Evolutionary conservation across 2,888 invertebrate genomes (phyloP), one percentile per base, ranked within the genome.

Genomic region (Heliconius aoede): DNA sequence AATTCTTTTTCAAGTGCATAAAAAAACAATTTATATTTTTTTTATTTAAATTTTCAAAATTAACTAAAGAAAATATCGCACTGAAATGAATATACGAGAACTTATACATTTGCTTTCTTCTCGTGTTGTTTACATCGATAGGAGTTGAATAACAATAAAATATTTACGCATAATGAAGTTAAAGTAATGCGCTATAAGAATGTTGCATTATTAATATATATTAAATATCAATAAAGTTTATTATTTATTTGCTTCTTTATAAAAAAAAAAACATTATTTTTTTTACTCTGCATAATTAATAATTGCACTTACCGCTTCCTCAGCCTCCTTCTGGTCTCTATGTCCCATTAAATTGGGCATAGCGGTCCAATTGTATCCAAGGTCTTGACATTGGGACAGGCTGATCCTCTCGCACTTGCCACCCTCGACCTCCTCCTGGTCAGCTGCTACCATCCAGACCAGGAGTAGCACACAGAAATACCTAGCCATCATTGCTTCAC

Each of bases 311-410:
- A 98, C 97, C 95, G 96, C 96, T 86, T 96, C 95, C 85, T 97
- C 97, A 74, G 98, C 98, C 86, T 97, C 97, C 84, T 96, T 95
- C 91, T 98, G 98, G 87, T 96, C 96, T 79, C 95, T 95, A 88
- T 98, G 97, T 2, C 97, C 97, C 90, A 98, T 96, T 79, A 97
- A 95, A 93, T 98, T 98, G 72, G 98, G 98, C 97, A 98, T 97
- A 51, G 96, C 95, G 36, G 98, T 98, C 93, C 96, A 96, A 92
- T 98, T 98, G 93, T 98, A 98, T 83, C 97, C 96, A 88, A 98
- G 94, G 84, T 97, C 97, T 88, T 96, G 96, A 89, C 98, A 98
- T 90, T 97, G 95, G 65, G 97, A 96, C 78, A 97, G 96, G 75
- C 95, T 95, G 86, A 98, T 97, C 85, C 96, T 95, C 91, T 98